Percentiles rank a stretch among this genome's conserved stretches.
Evolutionary conservation across 2,113 vertebrate species (phyloP).

Genomic region (Tautogolabrus adspersus): DNA sequence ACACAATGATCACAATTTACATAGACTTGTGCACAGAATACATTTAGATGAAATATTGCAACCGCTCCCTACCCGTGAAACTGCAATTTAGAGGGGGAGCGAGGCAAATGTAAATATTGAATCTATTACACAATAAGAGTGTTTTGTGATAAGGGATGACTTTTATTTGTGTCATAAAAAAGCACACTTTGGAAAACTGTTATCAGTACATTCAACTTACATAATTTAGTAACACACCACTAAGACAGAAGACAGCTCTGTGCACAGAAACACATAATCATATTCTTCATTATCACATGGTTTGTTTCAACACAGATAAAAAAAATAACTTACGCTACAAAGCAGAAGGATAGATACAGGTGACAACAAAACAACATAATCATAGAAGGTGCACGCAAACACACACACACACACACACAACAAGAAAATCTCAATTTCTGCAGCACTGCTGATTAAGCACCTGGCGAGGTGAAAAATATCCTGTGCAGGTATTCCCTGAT

Average conservation of each 20-base stretch:
- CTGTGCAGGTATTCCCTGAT: slow-evolving; percentile 75
- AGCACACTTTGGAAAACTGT: slow-evolving; percentile 52
- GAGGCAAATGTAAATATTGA: slow-evolving; percentile 81
- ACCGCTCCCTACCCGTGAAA: slow-evolving; percentile 32
- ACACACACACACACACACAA: neutral
- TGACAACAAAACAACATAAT: slow-evolving; percentile 28
- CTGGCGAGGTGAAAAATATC: slow-evolving; percentile 34
- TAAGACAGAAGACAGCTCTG: slow-evolving; percentile 32
- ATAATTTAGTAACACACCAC: slow-evolving; percentile 29
- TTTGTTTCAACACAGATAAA: slow-evolving; percentile 16
- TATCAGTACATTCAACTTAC: slow-evolving; percentile 58
- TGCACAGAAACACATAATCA: slow-evolving; percentile 10
- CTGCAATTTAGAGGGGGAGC: slow-evolving; percentile 41
- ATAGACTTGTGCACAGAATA: slow-evolving; percentile 57
- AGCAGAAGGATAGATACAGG: slow-evolving; percentile 39
- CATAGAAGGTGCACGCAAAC: slow-evolving; percentile 8
- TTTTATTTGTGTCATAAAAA: slow-evolving; percentile 79
- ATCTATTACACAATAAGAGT: slow-evolving; percentile 74
- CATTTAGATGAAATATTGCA: slow-evolving; percentile 40
- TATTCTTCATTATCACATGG: slow-evolving; percentile 26
- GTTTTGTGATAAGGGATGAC: slow-evolving; percentile 72
- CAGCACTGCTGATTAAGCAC: slow-evolving; percentile 53
- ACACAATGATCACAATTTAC: slow-evolving; percentile 38
- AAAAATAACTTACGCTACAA: slow-evolving; percentile 42
- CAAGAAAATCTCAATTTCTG: slow-evolving; percentile 27